Evolutionary conservation across 2,888 invertebrate genomes (phyloP), one percentile per base, ranked within the genome.

Genomic region (Dasysyrphus tricinctus): DNA sequence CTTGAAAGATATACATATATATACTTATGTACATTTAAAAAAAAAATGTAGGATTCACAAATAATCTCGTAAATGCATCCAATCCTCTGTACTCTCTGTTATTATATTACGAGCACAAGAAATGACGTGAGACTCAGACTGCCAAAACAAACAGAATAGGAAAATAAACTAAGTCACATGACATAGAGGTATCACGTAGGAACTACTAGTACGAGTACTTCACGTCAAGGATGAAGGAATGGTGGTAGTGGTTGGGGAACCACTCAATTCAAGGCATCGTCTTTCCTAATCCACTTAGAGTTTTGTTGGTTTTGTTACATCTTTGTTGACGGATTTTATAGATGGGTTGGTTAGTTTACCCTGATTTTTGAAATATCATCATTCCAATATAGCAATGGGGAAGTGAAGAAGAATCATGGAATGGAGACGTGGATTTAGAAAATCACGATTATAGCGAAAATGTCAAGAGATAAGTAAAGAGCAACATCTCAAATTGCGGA

Each of bases 261-360:
- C 24, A 24, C 24, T 24, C 39, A 32, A 74, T 34, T 19, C 34
- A n/a, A 61, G 37, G 51, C 61, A 57, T 74, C 67, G 42, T 78
- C 51, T 74, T 49, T 51, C 80, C 56, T 85, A 85, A 85, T 85
- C 80, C 81, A 78, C 81, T 85, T 78, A 81, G 85, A 57, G 69
- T 81, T 24, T 24, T 78, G 77, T 81, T 80, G 77, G 80, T 78
- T 59, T 74, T 78, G 85, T 85, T 63, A 86, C 81, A 81, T 81
- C 72, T 81, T 81, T 86, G 75, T 82, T 81, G 78, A 75, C 59
- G 70, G 61, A 24, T 56, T 86, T 47, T 14, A 65, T 32, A 19
- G 37, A 44, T 65, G 69, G 67, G 7, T 14, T 63, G 75, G 69
- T 49, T 65, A 78, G 81, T 75, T 86, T 81, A 82, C 82, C 75